Evolutionary conservation across 1,140 invertebrate species (phyloP).

Genomic region (Hydropsyche tenuis): DNA sequence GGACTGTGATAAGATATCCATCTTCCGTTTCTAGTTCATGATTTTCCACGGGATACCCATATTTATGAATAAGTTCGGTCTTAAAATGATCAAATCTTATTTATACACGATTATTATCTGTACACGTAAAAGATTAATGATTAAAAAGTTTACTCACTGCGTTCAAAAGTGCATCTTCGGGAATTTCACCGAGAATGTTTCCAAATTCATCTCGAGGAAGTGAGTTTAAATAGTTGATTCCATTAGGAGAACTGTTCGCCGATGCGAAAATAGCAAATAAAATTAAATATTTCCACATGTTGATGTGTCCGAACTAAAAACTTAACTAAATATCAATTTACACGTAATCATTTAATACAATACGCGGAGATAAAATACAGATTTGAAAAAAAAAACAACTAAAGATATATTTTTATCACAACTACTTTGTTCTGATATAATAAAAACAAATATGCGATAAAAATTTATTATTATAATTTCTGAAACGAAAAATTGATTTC

Average conservation of each 20-base stretch:
- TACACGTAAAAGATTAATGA: neutral
- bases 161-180: slow-evolving; percentile 11
- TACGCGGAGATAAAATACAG: no score
- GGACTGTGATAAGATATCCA: slow-evolving; percentile 66
- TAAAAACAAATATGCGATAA: no score
- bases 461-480: no score
- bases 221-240: neutral
- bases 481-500: no score
- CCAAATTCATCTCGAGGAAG: neutral
- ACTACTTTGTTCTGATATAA: no score
- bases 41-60: slow-evolving; percentile 66
- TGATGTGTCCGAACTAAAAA: neutral
- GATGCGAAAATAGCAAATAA: neutral
- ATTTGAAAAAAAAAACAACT: no score
- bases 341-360: no score
- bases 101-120: neutral
- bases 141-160: slow-evolving; percentile 9
- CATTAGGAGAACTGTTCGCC: neutral
- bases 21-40: slow-evolving; percentile 63
- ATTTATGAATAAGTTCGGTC: slow-evolving; percentile 62
- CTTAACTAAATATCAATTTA: no score
- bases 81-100: slow-evolving; percentile 46
- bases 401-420: no score
- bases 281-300: neutral
- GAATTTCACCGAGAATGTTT: neutral